These are phyloP conservation scores for Protodeltote pygarga DNA, from an alignment of 2,888 invertebrate genomes.

Conservation along the genomic window DNA sequence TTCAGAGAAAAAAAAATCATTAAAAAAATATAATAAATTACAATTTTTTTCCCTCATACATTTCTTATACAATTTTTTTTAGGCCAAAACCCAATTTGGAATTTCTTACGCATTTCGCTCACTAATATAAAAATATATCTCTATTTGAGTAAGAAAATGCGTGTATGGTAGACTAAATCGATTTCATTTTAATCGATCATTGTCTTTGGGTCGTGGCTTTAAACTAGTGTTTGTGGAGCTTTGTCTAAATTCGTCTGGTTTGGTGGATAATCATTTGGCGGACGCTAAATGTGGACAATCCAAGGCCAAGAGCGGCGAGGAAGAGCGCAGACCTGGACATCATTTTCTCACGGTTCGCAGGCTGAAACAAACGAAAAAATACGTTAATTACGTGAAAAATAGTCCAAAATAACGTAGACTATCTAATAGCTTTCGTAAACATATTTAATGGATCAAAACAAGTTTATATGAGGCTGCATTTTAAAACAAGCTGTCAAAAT, in stretches of 20 bases:
- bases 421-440: too few relatives aligned
- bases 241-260: constrained; percentile 72
- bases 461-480: too few relatives aligned
- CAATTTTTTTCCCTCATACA: constrained; percentile 59
- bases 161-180: constrained; percentile 24
- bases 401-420: too few relatives aligned
- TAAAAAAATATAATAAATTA: constrained; percentile 63
- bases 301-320: constrained; percentile 87
- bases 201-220: constrained; percentile 30
- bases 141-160: constrained; percentile 30
- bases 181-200: constrained; percentile 18
- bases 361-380: constrained; percentile 63
- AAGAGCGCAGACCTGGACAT: constrained; percentile 87
- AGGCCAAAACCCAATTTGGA: constrained; percentile 31
- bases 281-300: constrained; percentile 88
- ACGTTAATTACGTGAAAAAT: constrained; percentile 6
- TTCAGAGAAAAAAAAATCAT: constrained; percentile 41
- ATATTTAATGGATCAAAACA: too few relatives aligned
- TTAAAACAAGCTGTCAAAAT: too few relatives aligned
- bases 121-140: constrained; percentile 13
- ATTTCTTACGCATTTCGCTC: constrained; percentile 30
- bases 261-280: constrained; percentile 87
- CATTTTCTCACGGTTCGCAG: constrained; percentile 84
- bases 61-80: constrained; percentile 65
- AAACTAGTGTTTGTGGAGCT: constrained; percentile 18